Evolutionary conservation across 2,113 vertebrate genomes (phyloP).

Genomic region (Ondatra zibethicus): DNA sequence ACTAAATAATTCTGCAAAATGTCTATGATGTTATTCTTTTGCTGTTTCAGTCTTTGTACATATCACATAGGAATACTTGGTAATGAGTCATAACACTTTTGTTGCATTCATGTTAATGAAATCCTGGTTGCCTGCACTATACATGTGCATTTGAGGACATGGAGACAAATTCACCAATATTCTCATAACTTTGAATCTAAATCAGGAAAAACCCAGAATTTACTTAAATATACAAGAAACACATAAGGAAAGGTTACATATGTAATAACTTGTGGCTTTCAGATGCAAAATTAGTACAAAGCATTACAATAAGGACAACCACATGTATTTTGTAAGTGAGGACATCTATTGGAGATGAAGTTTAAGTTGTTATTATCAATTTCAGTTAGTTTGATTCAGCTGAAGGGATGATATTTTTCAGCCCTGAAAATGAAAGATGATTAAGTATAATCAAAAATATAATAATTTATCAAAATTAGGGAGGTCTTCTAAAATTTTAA

Average conservation of each 20-base stretch:
- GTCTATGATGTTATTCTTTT: too few species aligned
- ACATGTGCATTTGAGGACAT: background rate
- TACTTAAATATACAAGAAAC: background rate
- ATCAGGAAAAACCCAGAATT: background rate
- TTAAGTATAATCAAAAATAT: slow-evolving; percentile 24
- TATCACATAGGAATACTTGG: background rate
- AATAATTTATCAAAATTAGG: slow-evolving; percentile 33
- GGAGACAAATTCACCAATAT: background rate
- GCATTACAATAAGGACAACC: background rate
- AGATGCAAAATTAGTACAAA: background rate
- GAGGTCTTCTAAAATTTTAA: slow-evolving; percentile 20
- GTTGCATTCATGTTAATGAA: background rate
- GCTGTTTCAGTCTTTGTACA: background rate
- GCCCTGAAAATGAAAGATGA: slow-evolving; percentile 41
- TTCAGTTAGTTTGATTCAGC: background rate
- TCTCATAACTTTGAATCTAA: background rate
- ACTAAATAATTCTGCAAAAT: background rate
- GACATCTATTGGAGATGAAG: background rate
- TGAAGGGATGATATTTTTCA: slow-evolving; percentile 13
- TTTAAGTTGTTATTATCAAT: slow-evolving; percentile 48
- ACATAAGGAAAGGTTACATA: background rate
- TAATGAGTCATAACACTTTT: background rate
- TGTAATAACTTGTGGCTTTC: background rate
- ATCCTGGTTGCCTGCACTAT: background rate
- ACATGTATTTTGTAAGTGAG: background rate